Base-by-base conservation (phyloP, 2,888 invertebrate genomes). In the Venustoraphidia nigricollis region DNA sequence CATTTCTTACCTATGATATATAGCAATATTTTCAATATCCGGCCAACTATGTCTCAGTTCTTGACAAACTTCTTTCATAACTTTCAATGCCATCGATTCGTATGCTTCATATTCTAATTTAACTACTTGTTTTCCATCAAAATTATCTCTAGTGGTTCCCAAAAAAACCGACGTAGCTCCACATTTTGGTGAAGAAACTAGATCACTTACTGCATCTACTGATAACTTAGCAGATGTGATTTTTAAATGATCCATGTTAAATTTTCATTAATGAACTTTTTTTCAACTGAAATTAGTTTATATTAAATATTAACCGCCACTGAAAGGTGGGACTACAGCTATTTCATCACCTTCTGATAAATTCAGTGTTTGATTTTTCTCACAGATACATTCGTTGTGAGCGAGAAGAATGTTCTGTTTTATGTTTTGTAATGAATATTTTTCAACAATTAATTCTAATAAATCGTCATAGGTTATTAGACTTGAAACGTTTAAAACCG, bases 71-170 rank as follows among this genome's bases (percentile, higher is more conserved):
- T 76, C 74, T 53, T 77, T 74, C 76, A 96, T 77, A 53, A 84
- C 79, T 61, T 87, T 89, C 8, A 84, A 56, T 0, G 92, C 95
- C 96, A 96, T 96, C 2, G 81, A 71, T 57, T 87, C 84, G 62
- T 95, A 96, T 0, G 92, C 91, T 67, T 96, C 95, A 69, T 96
- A 97, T 61, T 91, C 89, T 46, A 96, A 69, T 49, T 76, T 75
- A n/a, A 83, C 54, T n/a, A 96, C 94, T 69, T 77, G 76, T 69
- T 86, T 86, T 3, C 78, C 78, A 57, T 89, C 81, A 65, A 89
- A 91, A 62, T 79, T 81, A 65, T 91, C 82, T 60, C 92, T 74
- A 0, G 92, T 92, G 3, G 84, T 89, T 1, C 95, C 96, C 46
- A 93, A 76, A 67, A 96, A 96, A 34, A 90, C 61, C 1, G 93